Percentiles rank a stretch among this genome's conserved stretches.
Evolutionary conservation across 2,113 vertebrate species (phyloP).

Genomic region (Tichodroma muraria): DNA sequence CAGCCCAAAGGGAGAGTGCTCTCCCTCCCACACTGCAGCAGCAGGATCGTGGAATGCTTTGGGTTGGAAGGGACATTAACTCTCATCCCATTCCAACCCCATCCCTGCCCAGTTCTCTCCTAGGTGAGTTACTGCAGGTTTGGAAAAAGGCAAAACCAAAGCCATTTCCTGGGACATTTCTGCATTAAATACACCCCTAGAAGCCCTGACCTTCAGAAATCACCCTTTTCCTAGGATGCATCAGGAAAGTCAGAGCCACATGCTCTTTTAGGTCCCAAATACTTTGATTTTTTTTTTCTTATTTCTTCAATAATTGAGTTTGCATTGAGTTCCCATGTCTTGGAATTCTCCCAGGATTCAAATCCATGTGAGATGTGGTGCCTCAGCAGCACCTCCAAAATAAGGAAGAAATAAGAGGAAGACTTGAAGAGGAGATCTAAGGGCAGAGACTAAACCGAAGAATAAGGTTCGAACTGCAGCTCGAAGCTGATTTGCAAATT

Average conservation of each 20-base stretch:
- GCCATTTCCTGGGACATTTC: neutral
- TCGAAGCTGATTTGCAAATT: neutral
- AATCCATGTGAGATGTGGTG: fast-evolving
- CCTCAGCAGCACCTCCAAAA: neutral
- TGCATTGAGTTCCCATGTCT: fast-evolving
- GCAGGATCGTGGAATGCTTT: neutral
- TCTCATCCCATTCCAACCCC: neutral
- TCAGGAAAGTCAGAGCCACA: neutral
- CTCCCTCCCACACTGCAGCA: neutral
- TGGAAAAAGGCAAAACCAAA: neutral
- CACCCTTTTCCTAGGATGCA: fast-evolving
- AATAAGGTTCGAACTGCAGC: neutral
- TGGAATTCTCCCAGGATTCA: neutral
- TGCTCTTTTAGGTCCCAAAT: neutral
- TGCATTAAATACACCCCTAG: neutral
- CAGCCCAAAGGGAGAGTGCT: fast-evolving
- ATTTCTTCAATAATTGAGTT: neutral
- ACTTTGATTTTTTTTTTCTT: neutral
- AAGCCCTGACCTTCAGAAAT: neutral
- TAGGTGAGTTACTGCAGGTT: neutral
- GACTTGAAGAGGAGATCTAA: neutral
- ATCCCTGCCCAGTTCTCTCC: neutral
- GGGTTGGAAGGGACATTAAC: neutral
- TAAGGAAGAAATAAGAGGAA: fast-evolving
- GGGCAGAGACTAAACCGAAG: neutral